These are phyloP conservation scores for Chiroxiphia lanceolata DNA, from an alignment of 2,797 vertebrate genomes.

Conservation along the genomic window DNA sequence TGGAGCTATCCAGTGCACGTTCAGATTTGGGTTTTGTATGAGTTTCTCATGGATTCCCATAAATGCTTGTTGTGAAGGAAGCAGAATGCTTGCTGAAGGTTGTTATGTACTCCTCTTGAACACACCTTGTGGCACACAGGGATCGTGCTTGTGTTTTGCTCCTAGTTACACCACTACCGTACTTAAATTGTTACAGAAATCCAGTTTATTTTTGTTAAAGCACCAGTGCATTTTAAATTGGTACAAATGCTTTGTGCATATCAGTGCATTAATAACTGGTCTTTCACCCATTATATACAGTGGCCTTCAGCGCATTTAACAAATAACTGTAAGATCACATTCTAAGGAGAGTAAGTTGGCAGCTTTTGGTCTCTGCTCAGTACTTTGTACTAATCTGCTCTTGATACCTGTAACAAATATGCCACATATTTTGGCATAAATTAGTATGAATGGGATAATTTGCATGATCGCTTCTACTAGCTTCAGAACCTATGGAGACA, in stretches of 20 bases:
- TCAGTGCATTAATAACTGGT: not conserved
- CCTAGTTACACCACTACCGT: not conserved
- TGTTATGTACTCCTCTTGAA: not conserved
- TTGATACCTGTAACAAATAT: not conserved
- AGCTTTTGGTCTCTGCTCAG: not conserved
- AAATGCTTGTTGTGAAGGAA: not conserved
- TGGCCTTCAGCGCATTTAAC: not conserved
- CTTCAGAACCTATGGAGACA: not conserved
- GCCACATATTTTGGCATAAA: conserved; percentile 10
- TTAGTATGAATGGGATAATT: not conserved
- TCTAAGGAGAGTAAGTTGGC: not conserved
- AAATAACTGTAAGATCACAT: not conserved
- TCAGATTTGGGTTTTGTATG: not conserved
- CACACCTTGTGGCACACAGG: not conserved
- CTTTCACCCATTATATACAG: not conserved
- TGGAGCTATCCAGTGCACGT: fast-evolving
- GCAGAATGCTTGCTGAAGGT: not conserved
- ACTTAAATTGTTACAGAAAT: not conserved
- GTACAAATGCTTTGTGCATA: not conserved
- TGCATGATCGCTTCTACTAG: not conserved
- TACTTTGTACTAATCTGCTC: not conserved
- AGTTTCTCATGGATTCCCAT: not conserved
- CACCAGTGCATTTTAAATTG: not conserved
- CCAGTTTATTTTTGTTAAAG: not conserved
- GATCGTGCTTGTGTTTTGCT: not conserved